Evolutionary conservation across 2,797 vertebrate species (phyloP).

Genomic region (Valencia hispanica): DNA sequence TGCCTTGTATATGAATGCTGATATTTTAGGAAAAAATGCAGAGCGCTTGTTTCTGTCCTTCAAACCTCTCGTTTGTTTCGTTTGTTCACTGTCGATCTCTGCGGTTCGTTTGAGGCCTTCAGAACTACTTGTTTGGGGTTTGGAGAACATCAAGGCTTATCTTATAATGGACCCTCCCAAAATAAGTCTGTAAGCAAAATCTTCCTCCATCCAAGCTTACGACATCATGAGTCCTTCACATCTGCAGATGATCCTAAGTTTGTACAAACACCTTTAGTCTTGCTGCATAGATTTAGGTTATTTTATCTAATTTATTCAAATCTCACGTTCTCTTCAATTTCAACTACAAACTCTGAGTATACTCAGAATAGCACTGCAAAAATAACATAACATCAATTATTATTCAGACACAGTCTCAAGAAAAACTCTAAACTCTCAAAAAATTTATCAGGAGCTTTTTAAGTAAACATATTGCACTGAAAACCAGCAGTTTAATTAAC

Average conservation of each 20-base stretch:
- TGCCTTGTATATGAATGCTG: background rate
- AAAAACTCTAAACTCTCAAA: too few relatives aligned
- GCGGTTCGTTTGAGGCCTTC: background rate
- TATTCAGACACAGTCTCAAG: too few relatives aligned
- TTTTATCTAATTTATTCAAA: background rate
- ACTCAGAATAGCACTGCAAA: too few relatives aligned
- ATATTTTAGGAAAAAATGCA: background rate
- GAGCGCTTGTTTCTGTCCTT: background rate
- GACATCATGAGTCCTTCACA: background rate
- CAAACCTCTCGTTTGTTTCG: background rate
- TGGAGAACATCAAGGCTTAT: background rate
- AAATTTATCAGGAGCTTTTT: background rate
- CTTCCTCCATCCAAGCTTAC: background rate
- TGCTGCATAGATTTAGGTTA: background rate
- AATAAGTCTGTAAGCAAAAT: background rate
- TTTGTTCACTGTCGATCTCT: background rate
- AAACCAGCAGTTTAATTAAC: background rate
- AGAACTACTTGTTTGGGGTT: background rate
- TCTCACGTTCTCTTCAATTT: background rate
- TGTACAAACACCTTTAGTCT: background rate
- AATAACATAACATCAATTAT: too few relatives aligned
- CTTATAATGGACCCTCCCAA: background rate
- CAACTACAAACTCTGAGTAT: background rate
- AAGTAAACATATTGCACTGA: background rate
- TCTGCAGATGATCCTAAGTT: too few relatives aligned